Base-by-base conservation (phyloP, 2,888 invertebrate genomes). In the Melinaea menophilus region DNA sequence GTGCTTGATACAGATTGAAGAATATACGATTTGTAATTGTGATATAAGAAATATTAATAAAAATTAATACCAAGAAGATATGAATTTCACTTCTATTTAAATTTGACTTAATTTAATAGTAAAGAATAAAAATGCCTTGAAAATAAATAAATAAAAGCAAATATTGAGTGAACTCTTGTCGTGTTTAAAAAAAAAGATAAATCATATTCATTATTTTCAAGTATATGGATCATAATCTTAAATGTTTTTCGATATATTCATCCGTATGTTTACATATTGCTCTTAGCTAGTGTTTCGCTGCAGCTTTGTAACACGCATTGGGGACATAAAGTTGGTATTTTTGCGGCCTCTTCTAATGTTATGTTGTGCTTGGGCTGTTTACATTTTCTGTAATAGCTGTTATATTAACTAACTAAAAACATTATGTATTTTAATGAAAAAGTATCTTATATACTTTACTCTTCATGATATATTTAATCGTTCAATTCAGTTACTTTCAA, bases 261-360 rank as follows among this genome's bases (percentile, higher is more conserved):
- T 45, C 33, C 56, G 66, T 66, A 57, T 45, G 56, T 69, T 47
- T 31, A 33, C 57, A 46, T 58, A 31, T 48, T 22, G 63, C 74
- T 74, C 69, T 66, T 63, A 71, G 66, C 70, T 67, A 73, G 74
- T 77, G 76, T 78, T 73, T 73, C 74, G 66, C 63, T 74, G 74
- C 76, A 77, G 75, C 77, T 79, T 78, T 66, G 69, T 66, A 63
- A 63, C 65, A 69, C 68, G 80, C 82, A 82, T 77, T 70, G 68
- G 73, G 73, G 70, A 78, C 74, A 72, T 81, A 80, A 79, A 76
- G 74, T 75, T 70, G 71, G 77, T 77, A 80, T 82, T 79, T 78
- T 78, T 80, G 77, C 73, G 73, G 73, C 73, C 72, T 73, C 73
- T 70, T 67, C 64, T 69, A 74, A 75, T 73, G 71, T 73, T 69